Conservation (phyloP, 2,888 invertebrate species). For the Ophion obscuratus region DNA sequence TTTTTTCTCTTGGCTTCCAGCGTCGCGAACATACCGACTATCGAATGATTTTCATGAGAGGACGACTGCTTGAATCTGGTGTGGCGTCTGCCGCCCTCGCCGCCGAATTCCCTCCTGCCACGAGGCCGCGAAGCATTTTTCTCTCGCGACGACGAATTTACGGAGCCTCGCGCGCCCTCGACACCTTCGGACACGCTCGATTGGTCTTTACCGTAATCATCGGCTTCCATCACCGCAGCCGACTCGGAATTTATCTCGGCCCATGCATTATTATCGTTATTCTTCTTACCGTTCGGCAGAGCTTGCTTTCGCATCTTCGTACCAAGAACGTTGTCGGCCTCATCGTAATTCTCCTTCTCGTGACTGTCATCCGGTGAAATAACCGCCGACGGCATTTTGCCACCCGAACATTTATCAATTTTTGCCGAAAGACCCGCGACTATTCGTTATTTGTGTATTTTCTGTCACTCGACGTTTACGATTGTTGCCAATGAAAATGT, state of each 20-base stretch:
- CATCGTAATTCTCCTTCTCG: conserved; percentile 58
- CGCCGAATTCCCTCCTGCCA: conserved; percentile 20
- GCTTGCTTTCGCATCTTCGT: conserved; percentile 43
- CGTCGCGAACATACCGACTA: conserved; percentile 51
- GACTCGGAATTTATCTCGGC: conserved; percentile 11
- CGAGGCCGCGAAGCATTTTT: conserved; percentile 38
- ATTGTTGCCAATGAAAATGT: neutral
- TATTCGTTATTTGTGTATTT: neutral
- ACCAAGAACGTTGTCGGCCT: conserved; percentile 44
- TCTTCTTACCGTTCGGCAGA: conserved; percentile 25
- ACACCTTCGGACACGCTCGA: conserved; percentile 7
- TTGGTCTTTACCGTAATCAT: neutral
- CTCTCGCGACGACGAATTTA: conserved; percentile 18
- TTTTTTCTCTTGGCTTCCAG: conserved; percentile 39
- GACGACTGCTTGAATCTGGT: conserved; percentile 11
- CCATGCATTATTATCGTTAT: conserved; percentile 9
- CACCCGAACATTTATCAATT: conserved; percentile 20
- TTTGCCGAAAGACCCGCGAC: neutral
- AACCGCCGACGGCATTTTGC: conserved; percentile 59
- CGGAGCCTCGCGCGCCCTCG: conserved; percentile 7
- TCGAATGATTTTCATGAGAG: conserved; percentile 18
- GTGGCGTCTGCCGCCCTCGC: neutral
- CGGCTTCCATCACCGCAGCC: neutral
- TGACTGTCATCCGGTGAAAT: conserved; percentile 58
- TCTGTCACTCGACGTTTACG: neutral